Percentiles rank a stretch among this genome's conserved stretches.
These are phyloP conservation scores for Myotis vivesi DNA, from an alignment of 2,797 vertebrate genomes.

Conservation along the genomic window DNA sequence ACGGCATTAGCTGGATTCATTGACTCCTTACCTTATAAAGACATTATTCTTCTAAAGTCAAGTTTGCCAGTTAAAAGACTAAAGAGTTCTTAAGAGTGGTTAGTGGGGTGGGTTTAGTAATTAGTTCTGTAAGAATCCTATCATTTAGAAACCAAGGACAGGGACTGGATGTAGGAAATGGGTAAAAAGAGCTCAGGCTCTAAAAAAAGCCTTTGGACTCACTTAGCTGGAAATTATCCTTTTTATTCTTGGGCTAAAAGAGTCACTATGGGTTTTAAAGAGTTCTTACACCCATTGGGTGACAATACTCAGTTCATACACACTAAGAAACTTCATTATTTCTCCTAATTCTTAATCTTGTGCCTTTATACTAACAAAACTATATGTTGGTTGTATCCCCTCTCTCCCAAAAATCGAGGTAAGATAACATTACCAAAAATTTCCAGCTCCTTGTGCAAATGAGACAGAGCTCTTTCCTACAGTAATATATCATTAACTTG, in stretches of 20 bases:
- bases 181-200: background rate
- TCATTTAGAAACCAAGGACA: slow-evolving; percentile 53
- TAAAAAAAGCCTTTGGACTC: background rate
- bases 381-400: background rate
- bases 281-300: background rate
- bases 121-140: slow-evolving; percentile 36
- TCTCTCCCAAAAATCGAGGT: background rate
- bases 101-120: background rate
- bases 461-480: slow-evolving; percentile 29
- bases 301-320: background rate
- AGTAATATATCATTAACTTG: slow-evolving; percentile 63
- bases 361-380: slow-evolving; percentile 10
- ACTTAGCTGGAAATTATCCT: slow-evolving; percentile 40
- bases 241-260: background rate
- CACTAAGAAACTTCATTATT: background rate
- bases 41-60: slow-evolving; percentile 6
- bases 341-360: slow-evolving; percentile 12
- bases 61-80: background rate
- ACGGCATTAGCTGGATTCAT: background rate
- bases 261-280: background rate
- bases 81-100: background rate
- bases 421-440: slow-evolving; percentile 61
- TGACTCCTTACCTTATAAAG: slow-evolving; percentile 33
- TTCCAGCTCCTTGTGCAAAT: slow-evolving; percentile 37
- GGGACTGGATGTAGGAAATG: background rate